Evolutionary conservation across 64 coral and sea anemone species (phyloP), one percentile per base, ranked within the genome.

Genomic region (Astreopora myriophthalma): DNA sequence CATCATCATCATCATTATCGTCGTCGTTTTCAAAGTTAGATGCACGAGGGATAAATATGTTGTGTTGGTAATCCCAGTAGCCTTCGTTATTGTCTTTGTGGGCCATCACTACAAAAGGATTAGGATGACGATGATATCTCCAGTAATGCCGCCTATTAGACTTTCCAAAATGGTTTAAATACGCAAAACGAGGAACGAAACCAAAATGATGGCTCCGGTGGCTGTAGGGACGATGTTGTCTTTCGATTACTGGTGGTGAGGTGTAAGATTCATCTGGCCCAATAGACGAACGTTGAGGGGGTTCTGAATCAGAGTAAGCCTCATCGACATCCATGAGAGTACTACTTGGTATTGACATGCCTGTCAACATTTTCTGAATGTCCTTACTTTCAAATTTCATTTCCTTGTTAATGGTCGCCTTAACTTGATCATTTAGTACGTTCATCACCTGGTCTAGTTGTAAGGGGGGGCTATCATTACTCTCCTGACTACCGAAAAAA

Each of bases 41-140:
- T 34, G 19, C 52, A 83, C 57, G 79, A 13, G 79, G 79, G 34
- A 83, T 83, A 38, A 83, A 83, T 34, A 83, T 83, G 34, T 83
- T 83, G 57, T 83, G 79, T 11, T 83, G 79, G 22, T 83, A 83
- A 83, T 83, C 79, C 79, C 79, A 83, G 30, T 35, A 83, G 6
- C 79, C 79, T 83, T 83, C 79, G 2, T 60, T 57, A 38, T 34
- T 65, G 33, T 83, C 79, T 39, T 83, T 83, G 25, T 83, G 79
- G 34, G 79, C 79, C 79, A 83, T 83, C 10, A 83, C 79, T 57
- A 83, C 55, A 22, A 83, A 37, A 33, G 79, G 79, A 10, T 83
- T 62, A 1, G 52, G 25, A 65, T 63, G 79, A 64, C 17, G 79
- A 10, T 64, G 58, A 26, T 35, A 3, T 38, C 79, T 31, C 57